These are phyloP conservation scores for Formica exsecta DNA, from an alignment of 1,140 invertebrate genomes.

Conservation along the genomic window DNA sequence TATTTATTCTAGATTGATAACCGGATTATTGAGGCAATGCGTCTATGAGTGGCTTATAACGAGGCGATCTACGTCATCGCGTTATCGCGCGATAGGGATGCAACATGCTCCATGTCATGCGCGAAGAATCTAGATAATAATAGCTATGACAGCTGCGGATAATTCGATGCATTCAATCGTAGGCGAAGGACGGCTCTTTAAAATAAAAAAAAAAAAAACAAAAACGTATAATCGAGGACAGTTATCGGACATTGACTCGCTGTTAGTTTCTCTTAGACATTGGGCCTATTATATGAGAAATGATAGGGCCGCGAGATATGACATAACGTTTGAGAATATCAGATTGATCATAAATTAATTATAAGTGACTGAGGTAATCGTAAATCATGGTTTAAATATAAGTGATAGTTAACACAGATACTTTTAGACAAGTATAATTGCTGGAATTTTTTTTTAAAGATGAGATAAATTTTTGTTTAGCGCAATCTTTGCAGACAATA, in stretches of 20 bases:
- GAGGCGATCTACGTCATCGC: conserved; percentile 6
- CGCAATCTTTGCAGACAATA: background rate
- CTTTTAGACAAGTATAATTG: background rate
- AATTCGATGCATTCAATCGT: conserved; percentile 41
- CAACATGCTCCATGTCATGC: conserved; percentile 29
- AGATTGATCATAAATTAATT: conserved; percentile 48
- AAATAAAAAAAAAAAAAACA: conserved; percentile 20
- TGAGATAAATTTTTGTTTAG: background rate
- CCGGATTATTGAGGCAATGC: conserved; percentile 23
- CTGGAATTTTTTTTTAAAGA: background rate
- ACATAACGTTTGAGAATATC: conserved; percentile 19
- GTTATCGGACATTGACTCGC: conserved; percentile 45
- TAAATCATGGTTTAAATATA: conserved; percentile 39
- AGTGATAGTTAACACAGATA: background rate
- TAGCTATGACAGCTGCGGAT: conserved; percentile 25
- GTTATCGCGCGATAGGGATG: conserved; percentile 27
- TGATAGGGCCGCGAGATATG: conserved; percentile 10
- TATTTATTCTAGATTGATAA: conserved; percentile 37
- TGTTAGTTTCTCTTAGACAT: conserved; percentile 5
- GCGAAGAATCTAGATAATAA: conserved; percentile 46
- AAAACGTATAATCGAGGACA: background rate
- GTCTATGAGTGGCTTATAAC: background rate
- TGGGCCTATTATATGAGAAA: conserved; percentile 38
- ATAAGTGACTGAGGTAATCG: background rate
- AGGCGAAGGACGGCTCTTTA: conserved; percentile 7